Evolutionary conservation across 2,797 vertebrate genomes (phyloP).

Genomic region (Ctenopoma kingsleyae): DNA sequence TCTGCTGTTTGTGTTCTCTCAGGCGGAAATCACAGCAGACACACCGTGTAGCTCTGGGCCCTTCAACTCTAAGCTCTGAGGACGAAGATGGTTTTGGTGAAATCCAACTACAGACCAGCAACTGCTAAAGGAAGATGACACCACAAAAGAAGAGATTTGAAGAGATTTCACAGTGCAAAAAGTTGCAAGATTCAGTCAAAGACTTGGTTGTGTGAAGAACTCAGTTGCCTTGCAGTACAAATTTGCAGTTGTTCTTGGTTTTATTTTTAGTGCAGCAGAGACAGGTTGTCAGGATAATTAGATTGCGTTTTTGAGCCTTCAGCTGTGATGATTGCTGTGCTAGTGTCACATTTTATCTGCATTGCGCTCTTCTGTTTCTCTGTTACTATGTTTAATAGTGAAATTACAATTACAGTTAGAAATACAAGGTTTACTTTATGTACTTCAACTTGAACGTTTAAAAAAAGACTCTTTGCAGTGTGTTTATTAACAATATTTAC

Average conservation of each 20-base stretch:
- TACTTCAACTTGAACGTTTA: constrained; percentile 6
- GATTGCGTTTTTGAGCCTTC: constrained; percentile 39
- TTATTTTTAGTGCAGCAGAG: constrained; percentile 54
- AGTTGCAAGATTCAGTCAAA: background rate
- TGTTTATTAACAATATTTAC: constrained; percentile 9
- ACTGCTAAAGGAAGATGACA: constrained; percentile 74
- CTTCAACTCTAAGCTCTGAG: constrained; percentile 88
- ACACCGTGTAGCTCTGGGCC: constrained; percentile 80
- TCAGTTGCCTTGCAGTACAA: constrained; percentile 44
- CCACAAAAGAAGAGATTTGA: background rate
- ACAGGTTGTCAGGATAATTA: constrained; percentile 43
- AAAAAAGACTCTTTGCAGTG: constrained; percentile 19
- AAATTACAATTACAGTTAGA: constrained; percentile 16
- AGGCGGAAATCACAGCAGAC: constrained; percentile 86
- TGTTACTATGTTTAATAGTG: constrained; percentile 1
- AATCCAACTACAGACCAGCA: constrained; percentile 87
- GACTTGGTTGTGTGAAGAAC: constrained; percentile 23
- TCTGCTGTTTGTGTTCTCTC: constrained; percentile 12
- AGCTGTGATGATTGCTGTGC: constrained; percentile 30
- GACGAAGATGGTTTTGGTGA: constrained; percentile 89
- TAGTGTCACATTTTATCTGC: constrained; percentile 32
- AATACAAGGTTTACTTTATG: constrained; percentile 11
- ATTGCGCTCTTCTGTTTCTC: constrained; percentile 13
- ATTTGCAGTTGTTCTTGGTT: constrained; percentile 40
- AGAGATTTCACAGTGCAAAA: background rate